Conservation (phyloP, 2,888 invertebrate species). For the Cryptus viduatorius region DNA sequence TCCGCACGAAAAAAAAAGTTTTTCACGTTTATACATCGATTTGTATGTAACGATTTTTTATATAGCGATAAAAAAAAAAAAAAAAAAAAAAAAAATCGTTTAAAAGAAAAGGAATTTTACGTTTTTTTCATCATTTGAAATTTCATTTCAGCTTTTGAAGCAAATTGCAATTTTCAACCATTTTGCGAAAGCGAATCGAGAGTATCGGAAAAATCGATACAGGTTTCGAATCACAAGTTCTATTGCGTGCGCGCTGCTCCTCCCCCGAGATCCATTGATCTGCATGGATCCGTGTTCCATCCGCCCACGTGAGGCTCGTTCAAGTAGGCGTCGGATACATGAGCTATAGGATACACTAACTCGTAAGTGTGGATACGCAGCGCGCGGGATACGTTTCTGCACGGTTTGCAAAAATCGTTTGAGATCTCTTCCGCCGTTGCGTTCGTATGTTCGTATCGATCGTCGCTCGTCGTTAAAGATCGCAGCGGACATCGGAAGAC, state of each 20-base stretch:
- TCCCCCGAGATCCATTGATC: slow-evolving; percentile 65
- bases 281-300: slow-evolving; percentile 49
- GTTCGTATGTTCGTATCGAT: slow-evolving; percentile 40
- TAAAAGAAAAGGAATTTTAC: neutral
- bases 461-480: slow-evolving; percentile 12
- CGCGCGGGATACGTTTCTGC: neutral
- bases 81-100: too few relatives aligned
- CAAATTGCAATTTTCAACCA: neutral
- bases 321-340: slow-evolving; percentile 61
- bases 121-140: neutral
- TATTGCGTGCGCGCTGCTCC: slow-evolving; percentile 35
- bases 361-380: slow-evolving; percentile 1
- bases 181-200: neutral
- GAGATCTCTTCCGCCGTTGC: slow-evolving; percentile 30
- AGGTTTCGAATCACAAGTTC: slow-evolving; percentile 43
- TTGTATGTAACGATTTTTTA: too few relatives aligned
- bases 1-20: too few relatives aligned
- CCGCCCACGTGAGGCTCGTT: slow-evolving; percentile 64
- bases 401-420: slow-evolving; percentile 15
- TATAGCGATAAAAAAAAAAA: too few relatives aligned
- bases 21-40: neutral
- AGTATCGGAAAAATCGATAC: slow-evolving; percentile 46
- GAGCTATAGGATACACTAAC: slow-evolving; percentile 30
- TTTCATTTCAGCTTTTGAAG: neutral
- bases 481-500: neutral